Evolutionary conservation across 2,113 vertebrate species (phyloP), one percentile per base, ranked within the genome.

Genomic region (Amia ocellicauda): DNA sequence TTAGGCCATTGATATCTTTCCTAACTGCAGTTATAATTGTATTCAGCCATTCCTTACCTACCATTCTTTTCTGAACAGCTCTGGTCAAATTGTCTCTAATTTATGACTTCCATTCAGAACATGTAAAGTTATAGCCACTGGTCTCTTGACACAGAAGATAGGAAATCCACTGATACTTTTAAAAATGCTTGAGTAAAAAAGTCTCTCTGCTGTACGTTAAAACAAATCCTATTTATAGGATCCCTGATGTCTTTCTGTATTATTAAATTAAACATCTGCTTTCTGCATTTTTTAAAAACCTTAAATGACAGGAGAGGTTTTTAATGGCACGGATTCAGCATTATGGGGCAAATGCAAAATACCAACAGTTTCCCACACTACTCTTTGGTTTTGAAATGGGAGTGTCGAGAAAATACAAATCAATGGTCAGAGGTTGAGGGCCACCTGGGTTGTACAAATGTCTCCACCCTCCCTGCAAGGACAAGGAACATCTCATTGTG

Each of bases 301-400:
- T 60, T 60, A 58, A 65, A 51, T 72, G 27, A 51, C 52, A 55
- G 66, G 50, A 57, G 60, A 50, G 7, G 60, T 10, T 31, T 51
- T 58, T 69, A 31, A 49, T 60, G 67, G 64, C 55, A 71, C 55
- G 69, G 62, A 69, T 72, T 75, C 60, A 63, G 62, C 41, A 41
- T 63, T 72, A 58, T 26, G 52, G 64, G 62, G 60, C 63, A 69
- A 75, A 75, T 74, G 70, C 52, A 50, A 72, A 76, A 79, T 76
- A 70, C 73, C 73, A 78, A 36, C 62, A 63, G 62, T 75, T 78
- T 75, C 76, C 76, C 76, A 78, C 71, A 78, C 64, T 57, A 19
- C 11, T 20, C 20, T 22, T 31, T 36, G 5, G 31, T 2, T 5
- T 36, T 5, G 31, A 36, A 36, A 2, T 36, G 11, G 11, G 11